Percentiles rank a stretch among this genome's conserved stretches.
phyloP scores from a whole-genome alignment of 2,888 invertebrate species.

The Thymelicus acteon region DNA sequence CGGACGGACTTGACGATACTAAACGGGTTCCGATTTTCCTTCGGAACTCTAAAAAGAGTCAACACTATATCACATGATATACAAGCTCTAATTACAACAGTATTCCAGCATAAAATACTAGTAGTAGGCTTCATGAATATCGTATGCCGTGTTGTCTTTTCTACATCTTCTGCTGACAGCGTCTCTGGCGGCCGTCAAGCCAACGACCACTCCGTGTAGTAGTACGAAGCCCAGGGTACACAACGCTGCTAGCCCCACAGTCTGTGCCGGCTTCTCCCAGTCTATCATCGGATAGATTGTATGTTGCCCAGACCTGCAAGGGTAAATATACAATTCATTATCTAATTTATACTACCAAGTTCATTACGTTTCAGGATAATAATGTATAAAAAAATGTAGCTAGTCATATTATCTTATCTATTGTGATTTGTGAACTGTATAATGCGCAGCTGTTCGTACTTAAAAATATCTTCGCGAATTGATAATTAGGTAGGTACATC shows the following conservation, averaged over 20 bases:
- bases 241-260: slow-evolving; percentile 83
- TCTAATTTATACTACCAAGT: neutral
- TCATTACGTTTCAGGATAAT: neutral
- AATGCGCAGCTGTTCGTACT: too few species aligned
- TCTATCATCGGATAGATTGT: slow-evolving; percentile 91
- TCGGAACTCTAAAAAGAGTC: too few species aligned
- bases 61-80: too few species aligned
- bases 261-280: slow-evolving; percentile 88
- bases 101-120: too few species aligned
- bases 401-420: neutral
- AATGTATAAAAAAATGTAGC: too few species aligned
- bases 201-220: slow-evolving; percentile 85
- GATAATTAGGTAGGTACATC: too few species aligned
- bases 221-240: slow-evolving; percentile 85
- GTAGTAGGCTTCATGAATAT: slow-evolving; percentile 16
- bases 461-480: too few species aligned
- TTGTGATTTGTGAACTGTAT: too few species aligned
- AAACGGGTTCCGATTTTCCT: too few species aligned
- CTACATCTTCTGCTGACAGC: slow-evolving; percentile 52
- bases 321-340: slow-evolving; percentile 18
- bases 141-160: slow-evolving; percentile 43
- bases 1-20: too few species aligned
- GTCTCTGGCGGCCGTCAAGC: slow-evolving; percentile 79
- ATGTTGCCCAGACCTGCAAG: slow-evolving; percentile 83
- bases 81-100: too few species aligned